phyloP scores from a whole-genome alignment of 2,113 vertebrate species.

The Clarias macrocephalus region DNA sequence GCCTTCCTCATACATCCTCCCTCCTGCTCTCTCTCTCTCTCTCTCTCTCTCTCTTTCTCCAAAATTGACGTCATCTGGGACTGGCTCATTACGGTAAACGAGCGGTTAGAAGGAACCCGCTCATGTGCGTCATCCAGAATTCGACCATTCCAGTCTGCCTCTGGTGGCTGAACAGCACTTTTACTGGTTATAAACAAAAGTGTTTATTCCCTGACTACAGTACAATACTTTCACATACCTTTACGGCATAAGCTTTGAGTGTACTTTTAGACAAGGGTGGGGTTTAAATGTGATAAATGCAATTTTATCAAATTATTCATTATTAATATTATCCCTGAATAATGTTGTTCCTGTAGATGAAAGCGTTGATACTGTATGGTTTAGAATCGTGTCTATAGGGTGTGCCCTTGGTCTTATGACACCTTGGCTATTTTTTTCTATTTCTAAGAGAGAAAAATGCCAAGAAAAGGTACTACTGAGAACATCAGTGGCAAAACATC shows the following conservation, averaged over 20 bases:
- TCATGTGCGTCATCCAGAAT: not conserved
- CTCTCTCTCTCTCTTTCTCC: not conserved
- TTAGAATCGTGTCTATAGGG: not conserved
- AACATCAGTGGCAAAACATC: not conserved
- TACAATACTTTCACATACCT: not conserved
- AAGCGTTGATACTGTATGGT: not conserved
- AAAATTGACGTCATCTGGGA: conserved; percentile 35
- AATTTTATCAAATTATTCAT: too few relatives aligned
- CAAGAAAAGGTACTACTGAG: not conserved
- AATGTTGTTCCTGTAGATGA: not conserved
- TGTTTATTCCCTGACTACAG: not conserved
- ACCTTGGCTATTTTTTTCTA: not conserved
- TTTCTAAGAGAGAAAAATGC: not conserved
- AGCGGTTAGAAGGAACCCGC: conserved; percentile 3
- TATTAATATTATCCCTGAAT: not conserved
- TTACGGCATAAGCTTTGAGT: not conserved
- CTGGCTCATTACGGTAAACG: conserved; percentile 19
- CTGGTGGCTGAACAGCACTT: not conserved
- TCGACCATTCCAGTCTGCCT: not conserved
- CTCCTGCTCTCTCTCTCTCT: not conserved
- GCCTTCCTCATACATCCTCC: conserved; percentile 38
- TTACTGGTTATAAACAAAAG: not conserved
- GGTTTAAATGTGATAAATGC: too few relatives aligned
- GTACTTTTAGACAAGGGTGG: not conserved
- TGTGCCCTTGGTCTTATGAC: not conserved